A percentile compares a stretch with the other conserved stretches of the same genome.
Conservation (phyloP, 1,140 invertebrate species). For the Dufourea novaeangliae region DNA sequence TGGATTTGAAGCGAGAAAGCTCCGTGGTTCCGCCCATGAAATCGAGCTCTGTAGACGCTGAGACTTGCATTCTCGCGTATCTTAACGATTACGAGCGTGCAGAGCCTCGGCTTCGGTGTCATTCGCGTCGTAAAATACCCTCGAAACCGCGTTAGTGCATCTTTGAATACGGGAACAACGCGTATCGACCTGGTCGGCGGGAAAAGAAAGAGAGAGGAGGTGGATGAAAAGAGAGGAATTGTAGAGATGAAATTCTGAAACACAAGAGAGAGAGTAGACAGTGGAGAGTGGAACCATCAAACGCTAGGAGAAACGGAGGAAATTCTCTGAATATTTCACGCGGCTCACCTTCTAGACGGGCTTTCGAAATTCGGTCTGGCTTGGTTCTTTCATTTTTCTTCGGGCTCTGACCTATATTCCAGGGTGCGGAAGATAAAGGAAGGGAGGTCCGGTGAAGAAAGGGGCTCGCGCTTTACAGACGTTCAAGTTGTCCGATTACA, state of each 20-base stretch:
- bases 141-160: neutral
- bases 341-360: neutral
- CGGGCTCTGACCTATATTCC: neutral
- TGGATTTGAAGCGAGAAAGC: too few species aligned
- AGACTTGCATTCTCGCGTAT: neutral
- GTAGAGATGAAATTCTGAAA: conserved; percentile 23
- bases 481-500: neutral
- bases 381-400: conserved; percentile 23
- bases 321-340: conserved; percentile 40
- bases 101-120: neutral
- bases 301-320: conserved; percentile 8
- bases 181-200: neutral
- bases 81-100: neutral
- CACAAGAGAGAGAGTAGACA: neutral
- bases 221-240: neutral
- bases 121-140: conserved; percentile 4
- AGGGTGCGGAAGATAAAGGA: neutral
- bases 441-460: neutral
- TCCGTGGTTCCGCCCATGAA: too few species aligned
- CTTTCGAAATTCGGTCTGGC: conserved; percentile 23
- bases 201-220: too few species aligned
- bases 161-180: neutral
- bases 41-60: too few species aligned
- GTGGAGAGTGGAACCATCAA: conserved; percentile 17
- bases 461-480: neutral